Percentiles rank a stretch among this genome's conserved stretches.
Conservation (phyloP, 2,797 vertebrate species). For the Molossus alvarezi region DNA sequence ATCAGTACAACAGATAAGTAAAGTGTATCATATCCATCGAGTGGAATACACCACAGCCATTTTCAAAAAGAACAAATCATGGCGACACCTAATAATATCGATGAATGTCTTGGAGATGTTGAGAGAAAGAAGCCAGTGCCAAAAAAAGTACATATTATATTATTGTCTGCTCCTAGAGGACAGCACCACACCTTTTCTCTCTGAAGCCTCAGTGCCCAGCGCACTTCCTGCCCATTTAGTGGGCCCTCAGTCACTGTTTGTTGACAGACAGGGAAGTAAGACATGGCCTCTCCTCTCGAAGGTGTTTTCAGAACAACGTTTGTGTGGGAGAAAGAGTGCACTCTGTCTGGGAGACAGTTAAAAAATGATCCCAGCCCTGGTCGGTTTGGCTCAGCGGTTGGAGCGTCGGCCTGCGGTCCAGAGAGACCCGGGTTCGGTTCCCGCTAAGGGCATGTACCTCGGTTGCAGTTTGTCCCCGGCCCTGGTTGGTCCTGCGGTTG, state of each 20-base stretch:
- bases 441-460: too few relatives aligned
- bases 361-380: too few relatives aligned
- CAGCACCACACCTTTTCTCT: not conserved
- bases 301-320: not conserved
- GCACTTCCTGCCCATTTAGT: not conserved
- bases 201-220: not conserved
- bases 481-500: too few relatives aligned
- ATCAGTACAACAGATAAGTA: not conserved
- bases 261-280: not conserved
- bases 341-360: not conserved
- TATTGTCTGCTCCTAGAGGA: not conserved
- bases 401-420: too few relatives aligned
- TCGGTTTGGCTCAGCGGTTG: too few relatives aligned
- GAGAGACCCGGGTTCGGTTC: too few relatives aligned
- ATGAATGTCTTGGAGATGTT: not conserved
- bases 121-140: not conserved
- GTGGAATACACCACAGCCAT: not conserved
- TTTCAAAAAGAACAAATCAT: not conserved
- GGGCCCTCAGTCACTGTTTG: not conserved
- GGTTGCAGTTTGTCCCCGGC: too few relatives aligned
- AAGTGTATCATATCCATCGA: not conserved
- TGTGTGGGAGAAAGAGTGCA: not conserved
- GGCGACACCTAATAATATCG: not conserved
- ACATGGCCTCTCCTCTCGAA: not conserved
- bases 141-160: not conserved